Evolutionary conservation across 1,140 invertebrate genomes (phyloP).

Genomic region (Sitodiplosis mosellana): DNA sequence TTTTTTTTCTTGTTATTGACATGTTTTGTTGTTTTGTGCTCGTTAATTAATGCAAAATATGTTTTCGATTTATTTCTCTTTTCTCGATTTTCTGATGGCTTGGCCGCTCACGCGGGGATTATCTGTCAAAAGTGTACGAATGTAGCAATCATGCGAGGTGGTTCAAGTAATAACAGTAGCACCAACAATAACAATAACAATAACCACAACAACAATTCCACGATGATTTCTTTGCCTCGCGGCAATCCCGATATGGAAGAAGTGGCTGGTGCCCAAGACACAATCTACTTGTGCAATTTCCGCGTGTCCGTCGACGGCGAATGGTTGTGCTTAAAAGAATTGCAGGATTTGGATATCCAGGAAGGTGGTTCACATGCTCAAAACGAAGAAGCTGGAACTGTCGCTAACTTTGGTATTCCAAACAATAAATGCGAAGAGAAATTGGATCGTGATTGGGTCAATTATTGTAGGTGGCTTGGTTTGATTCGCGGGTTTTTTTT

Average conservation of each 20-base stretch:
- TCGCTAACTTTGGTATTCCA: conserved; percentile 3
- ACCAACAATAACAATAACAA: too few relatives aligned
- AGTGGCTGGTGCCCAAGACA: conserved; percentile 78
- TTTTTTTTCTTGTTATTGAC: too few relatives aligned
- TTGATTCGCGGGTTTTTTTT: background rate
- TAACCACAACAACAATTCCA: background rate
- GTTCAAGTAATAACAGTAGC: too few relatives aligned
- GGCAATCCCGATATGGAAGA: conserved; percentile 17
- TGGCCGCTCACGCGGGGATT: too few relatives aligned
- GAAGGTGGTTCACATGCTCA: conserved; percentile 16
- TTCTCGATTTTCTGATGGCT: too few relatives aligned
- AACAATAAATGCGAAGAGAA: conserved; percentile 3
- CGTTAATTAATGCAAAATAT: too few relatives aligned
- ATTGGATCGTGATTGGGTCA: conserved; percentile 6
- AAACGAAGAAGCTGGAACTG: conserved; percentile 2
- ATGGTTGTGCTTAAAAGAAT: conserved; percentile 89
- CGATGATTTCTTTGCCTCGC: conserved; percentile 18
- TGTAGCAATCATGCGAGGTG: too few relatives aligned
- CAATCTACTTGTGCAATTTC: conserved; percentile 93
- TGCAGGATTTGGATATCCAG: conserved; percentile 75
- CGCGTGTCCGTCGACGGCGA: conserved; percentile 92
- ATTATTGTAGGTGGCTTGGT: conserved; percentile 7
- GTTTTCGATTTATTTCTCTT: too few relatives aligned
- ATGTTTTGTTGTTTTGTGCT: too few relatives aligned
- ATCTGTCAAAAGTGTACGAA: too few relatives aligned